Conservation (phyloP, 2,797 vertebrate species). For the Lateolabrax maculatus region DNA sequence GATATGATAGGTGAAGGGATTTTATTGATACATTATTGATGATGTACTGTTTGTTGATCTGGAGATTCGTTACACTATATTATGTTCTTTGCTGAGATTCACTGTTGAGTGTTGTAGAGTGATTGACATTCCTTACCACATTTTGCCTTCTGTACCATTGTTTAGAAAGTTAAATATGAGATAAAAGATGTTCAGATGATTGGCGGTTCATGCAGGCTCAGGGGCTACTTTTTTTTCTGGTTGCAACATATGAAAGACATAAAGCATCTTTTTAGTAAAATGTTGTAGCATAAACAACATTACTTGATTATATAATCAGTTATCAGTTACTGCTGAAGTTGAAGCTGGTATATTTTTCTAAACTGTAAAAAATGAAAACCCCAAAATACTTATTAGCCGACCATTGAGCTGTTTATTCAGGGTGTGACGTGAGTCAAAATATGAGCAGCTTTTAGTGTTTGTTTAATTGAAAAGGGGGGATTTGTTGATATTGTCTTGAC, state of each 20-base stretch:
- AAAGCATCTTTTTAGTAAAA: not conserved
- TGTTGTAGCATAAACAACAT: not conserved
- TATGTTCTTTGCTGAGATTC: slow-evolving; percentile 30
- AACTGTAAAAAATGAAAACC: slow-evolving; percentile 25
- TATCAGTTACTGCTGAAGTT: slow-evolving; percentile 14
- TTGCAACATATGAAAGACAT: slow-evolving; percentile 32
- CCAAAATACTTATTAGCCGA: not conserved
- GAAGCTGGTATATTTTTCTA: not conserved
- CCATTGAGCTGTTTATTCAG: slow-evolving; percentile 27
- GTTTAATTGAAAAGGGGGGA: slow-evolving; percentile 32
- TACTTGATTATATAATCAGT: slow-evolving; percentile 7
- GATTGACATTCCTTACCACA: slow-evolving; percentile 63
- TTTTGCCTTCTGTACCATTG: slow-evolving; percentile 41
- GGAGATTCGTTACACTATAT: slow-evolving; percentile 69
- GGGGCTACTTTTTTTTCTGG: slow-evolving; percentile 41
- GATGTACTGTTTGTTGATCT: slow-evolving; percentile 28
- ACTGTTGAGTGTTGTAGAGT: slow-evolving; percentile 20
- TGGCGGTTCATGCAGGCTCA: slow-evolving; percentile 44
- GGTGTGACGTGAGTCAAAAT: slow-evolving; percentile 5
- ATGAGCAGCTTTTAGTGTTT: slow-evolving; percentile 33
- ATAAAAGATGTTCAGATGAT: slow-evolving; percentile 24
- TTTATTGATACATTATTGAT: slow-evolving; percentile 28
- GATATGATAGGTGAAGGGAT: slow-evolving; percentile 20
- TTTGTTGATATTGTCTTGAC: slow-evolving; percentile 23
- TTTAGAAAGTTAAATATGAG: not conserved